Conservation (phyloP, 2,113 vertebrate species). For the Chiloscyllium plagiosum region DNA sequence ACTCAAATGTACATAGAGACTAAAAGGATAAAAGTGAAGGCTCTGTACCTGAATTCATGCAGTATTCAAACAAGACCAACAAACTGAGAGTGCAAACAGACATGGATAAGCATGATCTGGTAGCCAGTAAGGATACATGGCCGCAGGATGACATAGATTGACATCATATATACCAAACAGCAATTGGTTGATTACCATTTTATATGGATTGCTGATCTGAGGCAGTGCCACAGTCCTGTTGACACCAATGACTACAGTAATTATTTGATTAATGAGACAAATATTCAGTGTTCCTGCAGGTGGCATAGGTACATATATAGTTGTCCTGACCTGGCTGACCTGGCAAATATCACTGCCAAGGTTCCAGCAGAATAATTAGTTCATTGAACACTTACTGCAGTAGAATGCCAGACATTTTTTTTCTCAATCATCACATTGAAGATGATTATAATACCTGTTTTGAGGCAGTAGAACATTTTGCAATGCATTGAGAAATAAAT, state of each 20-base stretch:
- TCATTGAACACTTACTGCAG: neutral
- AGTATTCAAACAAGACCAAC: too few relatives aligned
- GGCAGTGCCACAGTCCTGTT: neutral
- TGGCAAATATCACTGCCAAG: neutral
- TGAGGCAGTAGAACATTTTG: neutral
- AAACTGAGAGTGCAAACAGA: too few relatives aligned
- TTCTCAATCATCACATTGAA: neutral
- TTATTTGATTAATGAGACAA: neutral
- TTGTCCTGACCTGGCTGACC: neutral
- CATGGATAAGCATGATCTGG: too few relatives aligned
- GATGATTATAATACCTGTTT: neutral
- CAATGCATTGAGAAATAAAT: neutral
- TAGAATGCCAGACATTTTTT: neutral
- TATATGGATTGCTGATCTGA: neutral
- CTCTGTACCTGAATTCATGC: too few relatives aligned
- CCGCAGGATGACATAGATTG: neutral
- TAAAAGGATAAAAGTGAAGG: too few relatives aligned
- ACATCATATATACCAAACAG: neutral
- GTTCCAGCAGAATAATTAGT: neutral
- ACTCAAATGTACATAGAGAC: too few relatives aligned
- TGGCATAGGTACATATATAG: neutral
- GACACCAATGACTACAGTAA: neutral
- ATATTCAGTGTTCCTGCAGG: neutral
- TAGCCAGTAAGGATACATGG: too few relatives aligned
- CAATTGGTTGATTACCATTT: neutral